Evolutionary conservation across 1,140 invertebrate species (phyloP).

Genomic region (Scaptomyza hsui): DNA sequence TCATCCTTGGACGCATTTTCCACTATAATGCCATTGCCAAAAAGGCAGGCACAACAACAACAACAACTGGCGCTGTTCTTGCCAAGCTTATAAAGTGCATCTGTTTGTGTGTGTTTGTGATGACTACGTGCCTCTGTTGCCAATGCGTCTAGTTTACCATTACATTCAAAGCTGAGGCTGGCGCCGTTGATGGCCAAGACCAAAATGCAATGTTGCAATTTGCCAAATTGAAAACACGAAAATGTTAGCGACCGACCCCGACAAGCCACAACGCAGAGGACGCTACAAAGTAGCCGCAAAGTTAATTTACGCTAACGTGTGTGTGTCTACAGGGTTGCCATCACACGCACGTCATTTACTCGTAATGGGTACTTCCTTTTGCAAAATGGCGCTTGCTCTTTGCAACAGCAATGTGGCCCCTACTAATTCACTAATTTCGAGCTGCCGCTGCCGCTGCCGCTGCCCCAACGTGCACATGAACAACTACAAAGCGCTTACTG

Average conservation of each 20-base stretch:
- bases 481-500: slow-evolving; percentile 31
- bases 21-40: slow-evolving; percentile 47
- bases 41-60: slow-evolving; percentile 37
- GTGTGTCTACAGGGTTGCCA: slow-evolving; percentile 23
- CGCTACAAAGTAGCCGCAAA: slow-evolving; percentile 63
- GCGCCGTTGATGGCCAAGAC: slow-evolving; percentile 57
- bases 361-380: slow-evolving; percentile 67
- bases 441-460: slow-evolving; percentile 38
- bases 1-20: slow-evolving; percentile 68
- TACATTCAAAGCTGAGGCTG: slow-evolving; percentile 7
- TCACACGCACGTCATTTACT: slow-evolving; percentile 58
- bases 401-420: slow-evolving; percentile 50
- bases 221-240: slow-evolving; percentile 76
- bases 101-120: slow-evolving; percentile 31
- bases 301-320: slow-evolving; percentile 62
- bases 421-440: slow-evolving; percentile 75
- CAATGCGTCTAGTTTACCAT: slow-evolving; percentile 38
- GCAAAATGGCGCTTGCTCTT: slow-evolving; percentile 57
- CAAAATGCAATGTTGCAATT: slow-evolving; percentile 72
- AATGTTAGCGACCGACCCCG: slow-evolving; percentile 31
- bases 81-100: slow-evolving; percentile 63
- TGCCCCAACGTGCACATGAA: slow-evolving; percentile 40
- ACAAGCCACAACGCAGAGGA: slow-evolving; percentile 38
- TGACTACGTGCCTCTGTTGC: slow-evolving; percentile 63
- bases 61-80: slow-evolving; percentile 6